Conservation (phyloP, 2,113 vertebrate species). For the Larimichthys polyactis region DNA sequence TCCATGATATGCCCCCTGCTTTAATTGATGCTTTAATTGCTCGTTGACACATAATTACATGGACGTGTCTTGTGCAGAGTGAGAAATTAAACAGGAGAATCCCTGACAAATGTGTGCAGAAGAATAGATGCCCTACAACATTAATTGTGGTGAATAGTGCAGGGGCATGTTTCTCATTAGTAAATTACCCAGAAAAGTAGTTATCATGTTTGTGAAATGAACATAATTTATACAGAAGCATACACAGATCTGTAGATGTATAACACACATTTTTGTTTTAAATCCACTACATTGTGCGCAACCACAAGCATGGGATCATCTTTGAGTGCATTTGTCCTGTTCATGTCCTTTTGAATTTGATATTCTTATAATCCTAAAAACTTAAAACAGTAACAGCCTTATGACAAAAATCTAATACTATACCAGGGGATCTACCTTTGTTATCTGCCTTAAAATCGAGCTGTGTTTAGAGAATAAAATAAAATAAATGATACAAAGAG, state of each 20-base stretch:
- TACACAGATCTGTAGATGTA: neutral
- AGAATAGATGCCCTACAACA: constrained; percentile 15
- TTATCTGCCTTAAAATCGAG: too few species aligned
- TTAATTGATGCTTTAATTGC: constrained; percentile 73
- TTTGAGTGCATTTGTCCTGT: too few species aligned
- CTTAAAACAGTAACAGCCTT: too few species aligned
- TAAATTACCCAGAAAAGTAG: constrained; percentile 37
- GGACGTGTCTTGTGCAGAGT: constrained; percentile 56
- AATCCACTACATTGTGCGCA: too few species aligned
- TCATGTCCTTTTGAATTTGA: too few species aligned
- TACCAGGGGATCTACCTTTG: too few species aligned
- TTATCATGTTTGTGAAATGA: constrained; percentile 22
- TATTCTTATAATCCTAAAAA: too few species aligned
- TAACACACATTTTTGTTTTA: neutral
- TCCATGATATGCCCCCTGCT: constrained; percentile 42
- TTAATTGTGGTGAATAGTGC: constrained; percentile 48
- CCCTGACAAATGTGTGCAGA: constrained; percentile 61
- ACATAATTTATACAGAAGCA: constrained; percentile 31
- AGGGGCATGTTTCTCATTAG: constrained; percentile 47
- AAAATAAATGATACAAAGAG: too few species aligned
- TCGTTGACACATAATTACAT: constrained; percentile 71
- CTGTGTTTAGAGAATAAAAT: too few species aligned
- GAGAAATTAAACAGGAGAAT: constrained; percentile 71
- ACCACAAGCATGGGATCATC: too few species aligned
- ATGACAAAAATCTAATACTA: too few species aligned